These are phyloP conservation scores for Oreotrochilus melanogaster DNA, from an alignment of 2,113 vertebrate species.

Conservation along the genomic window DNA sequence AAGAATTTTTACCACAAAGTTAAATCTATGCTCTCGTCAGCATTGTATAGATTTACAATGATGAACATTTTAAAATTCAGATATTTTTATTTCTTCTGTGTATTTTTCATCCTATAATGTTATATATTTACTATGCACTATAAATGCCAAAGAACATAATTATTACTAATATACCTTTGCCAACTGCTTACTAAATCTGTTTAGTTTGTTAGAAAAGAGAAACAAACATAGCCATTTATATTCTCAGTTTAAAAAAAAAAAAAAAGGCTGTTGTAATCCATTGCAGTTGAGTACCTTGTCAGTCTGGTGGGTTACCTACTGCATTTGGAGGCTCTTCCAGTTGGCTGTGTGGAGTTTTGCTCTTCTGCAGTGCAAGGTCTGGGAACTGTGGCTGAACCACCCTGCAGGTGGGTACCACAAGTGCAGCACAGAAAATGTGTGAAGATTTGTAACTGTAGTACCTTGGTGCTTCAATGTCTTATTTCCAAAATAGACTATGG, in stretches of 20 bases:
- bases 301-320: neutral
- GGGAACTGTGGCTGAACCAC: neutral
- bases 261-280: neutral
- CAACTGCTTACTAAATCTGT: neutral
- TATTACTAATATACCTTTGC: neutral
- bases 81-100: neutral
- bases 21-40: neutral
- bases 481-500: neutral
- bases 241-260: neutral
- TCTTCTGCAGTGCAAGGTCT: neutral
- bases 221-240: neutral
- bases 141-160: neutral
- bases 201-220: neutral
- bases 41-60: fast-evolving
- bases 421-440: neutral
- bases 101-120: neutral
- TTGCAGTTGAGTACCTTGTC: neutral
- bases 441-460: neutral
- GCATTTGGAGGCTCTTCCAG: neutral
- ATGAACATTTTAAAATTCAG: neutral
- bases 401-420: too few species aligned
- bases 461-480: neutral
- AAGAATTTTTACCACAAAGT: neutral
- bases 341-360: neutral
- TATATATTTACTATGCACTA: neutral